Evolutionary conservation across 1,140 invertebrate species (phyloP), one percentile per base, ranked within the genome.

Genomic region (Zaprionus gabonicus): DNA sequence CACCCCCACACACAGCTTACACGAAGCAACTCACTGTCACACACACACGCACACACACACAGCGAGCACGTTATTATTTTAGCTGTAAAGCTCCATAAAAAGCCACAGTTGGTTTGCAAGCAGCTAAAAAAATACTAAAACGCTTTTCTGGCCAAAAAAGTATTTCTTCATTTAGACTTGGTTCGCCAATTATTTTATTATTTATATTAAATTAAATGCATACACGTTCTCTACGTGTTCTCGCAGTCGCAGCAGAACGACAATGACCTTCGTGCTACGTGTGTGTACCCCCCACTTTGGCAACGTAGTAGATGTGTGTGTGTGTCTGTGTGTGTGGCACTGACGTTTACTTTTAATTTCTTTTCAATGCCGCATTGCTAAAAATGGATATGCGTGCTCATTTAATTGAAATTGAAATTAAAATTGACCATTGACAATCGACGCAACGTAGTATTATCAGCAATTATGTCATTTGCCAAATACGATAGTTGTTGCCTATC

Each of bases 271-370:
- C 76, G 34, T 64, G 28, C 15, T 15, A 73, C 34, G 27, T 62
- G 44, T 72, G 41, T 69, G 31, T 44, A 63, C 59, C 55, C 68
- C 72, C 73, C 34, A 76, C 60, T 76, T 65, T 59, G 73, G 68
- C 41, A 46, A 46, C 41, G 41, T 41, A 56, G 62, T 60, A 55
- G 28, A 53, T 70, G 46, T 62, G n/a, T 41, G n/a, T 41, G 23
- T 55, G 23, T 41, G 23, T 57, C 15, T 71, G 15, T 63, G 53
- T 66, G 46, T 27, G 68, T 81, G 82, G 76, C 74, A 79, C 75
- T 81, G 69, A 80, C 71, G 82, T 88, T 91, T 86, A 90, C 85
- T 90, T 85, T 90, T 90, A 90, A 90, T 90, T 90, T 90, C 85
- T 82, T 90, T 90, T 90, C 85, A 90, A 90, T 90, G 85, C 67